phyloP scores from a whole-genome alignment of 1,140 invertebrate genomes.

The Himalopsyche phryganea region DNA sequence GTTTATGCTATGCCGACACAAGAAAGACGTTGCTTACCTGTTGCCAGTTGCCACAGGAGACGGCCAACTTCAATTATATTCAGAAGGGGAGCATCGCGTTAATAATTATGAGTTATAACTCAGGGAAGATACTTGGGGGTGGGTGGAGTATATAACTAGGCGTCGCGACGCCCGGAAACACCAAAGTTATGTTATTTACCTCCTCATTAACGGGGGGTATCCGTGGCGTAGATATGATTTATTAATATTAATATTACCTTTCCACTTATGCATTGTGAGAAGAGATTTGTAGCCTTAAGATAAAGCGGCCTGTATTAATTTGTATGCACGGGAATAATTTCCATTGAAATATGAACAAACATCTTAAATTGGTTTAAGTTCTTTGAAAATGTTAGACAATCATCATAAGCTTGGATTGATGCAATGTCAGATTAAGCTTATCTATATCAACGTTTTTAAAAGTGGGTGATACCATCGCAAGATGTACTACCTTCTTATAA shows the following conservation, averaged over 20 bases:
- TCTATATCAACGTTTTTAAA: no score
- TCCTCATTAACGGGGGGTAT: constrained; percentile 12
- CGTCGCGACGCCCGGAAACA: not conserved
- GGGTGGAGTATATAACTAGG: not conserved
- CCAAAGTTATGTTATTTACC: constrained; percentile 28
- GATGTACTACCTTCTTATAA: no score
- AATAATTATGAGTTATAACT: constrained; percentile 28
- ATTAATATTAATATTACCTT: constrained; percentile 20
- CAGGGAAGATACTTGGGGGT: not conserved
- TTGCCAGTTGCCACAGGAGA: constrained; percentile 26
- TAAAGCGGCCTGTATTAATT: no score
- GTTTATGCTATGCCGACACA: constrained; percentile 11
- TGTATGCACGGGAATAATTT: no score
- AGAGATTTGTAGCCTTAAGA: not conserved
- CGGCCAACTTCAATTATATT: constrained; percentile 21
- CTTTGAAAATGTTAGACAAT: no score
- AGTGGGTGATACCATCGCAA: no score
- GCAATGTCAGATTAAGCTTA: no score
- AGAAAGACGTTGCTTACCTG: no score
- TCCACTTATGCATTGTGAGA: not conserved
- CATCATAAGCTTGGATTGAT: no score
- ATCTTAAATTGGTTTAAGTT: no score
- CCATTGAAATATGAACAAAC: no score
- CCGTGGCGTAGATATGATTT: constrained; percentile 11
- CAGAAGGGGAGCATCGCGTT: constrained; percentile 15